Percentiles rank a stretch among this genome's conserved stretches.
phyloP scores from a whole-genome alignment of 1,140 invertebrate species.

The Tyrophagus putrescentiae region DNA sequence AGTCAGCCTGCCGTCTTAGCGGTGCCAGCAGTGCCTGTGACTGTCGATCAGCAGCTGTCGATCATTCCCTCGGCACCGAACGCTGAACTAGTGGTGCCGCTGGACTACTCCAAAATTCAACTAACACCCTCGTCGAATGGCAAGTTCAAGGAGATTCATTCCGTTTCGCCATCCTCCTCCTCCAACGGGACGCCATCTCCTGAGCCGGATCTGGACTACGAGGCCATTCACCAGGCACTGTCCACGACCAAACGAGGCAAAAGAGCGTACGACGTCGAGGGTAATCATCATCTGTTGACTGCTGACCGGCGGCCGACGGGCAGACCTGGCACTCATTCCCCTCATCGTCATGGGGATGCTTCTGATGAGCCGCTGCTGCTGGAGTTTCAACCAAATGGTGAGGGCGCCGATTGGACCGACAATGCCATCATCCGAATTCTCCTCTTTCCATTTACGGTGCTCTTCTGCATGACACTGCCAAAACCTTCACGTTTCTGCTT shows the following conservation, averaged over 20 bases:
- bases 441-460: background rate
- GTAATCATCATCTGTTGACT: background rate
- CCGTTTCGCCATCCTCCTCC: background rate
- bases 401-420: background rate
- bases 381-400: too few relatives aligned
- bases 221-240: background rate
- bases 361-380: too few relatives aligned
- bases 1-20: too few relatives aligned
- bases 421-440: constrained; percentile 1
- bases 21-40: too few relatives aligned
- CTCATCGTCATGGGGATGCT: background rate
- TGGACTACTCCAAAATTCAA: constrained; percentile 15
- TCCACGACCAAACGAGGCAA: background rate
- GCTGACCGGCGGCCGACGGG: too few relatives aligned
- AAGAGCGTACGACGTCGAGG: background rate
- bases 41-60: too few relatives aligned
- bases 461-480: constrained; percentile 14
- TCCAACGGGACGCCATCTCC: background rate
- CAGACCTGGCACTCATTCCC: background rate
- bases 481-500: constrained; percentile 1
- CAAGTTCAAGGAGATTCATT: constrained; percentile 5
- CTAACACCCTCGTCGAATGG: constrained; percentile 5
- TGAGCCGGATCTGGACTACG: background rate
- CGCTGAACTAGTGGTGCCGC: background rate
- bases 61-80: background rate